A percentile compares a stretch with the other conserved stretches of the same genome.
phyloP scores from a whole-genome alignment of 2,888 invertebrate species.

The Lithophane socia region DNA sequence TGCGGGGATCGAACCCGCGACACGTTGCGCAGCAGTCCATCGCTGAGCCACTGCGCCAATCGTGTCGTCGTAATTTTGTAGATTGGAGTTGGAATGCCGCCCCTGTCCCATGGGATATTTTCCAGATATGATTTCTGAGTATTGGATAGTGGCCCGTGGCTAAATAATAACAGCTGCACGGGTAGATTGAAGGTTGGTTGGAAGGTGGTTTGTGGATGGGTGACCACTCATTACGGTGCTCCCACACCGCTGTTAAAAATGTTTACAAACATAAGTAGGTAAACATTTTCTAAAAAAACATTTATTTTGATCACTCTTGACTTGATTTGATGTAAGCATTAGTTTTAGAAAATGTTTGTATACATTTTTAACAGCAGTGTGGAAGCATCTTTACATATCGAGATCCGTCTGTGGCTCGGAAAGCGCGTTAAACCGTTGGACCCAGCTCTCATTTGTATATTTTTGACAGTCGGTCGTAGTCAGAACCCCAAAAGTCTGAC shows the following conservation, averaged over 20 bases:
- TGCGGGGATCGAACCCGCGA: no score
- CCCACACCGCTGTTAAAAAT: no score
- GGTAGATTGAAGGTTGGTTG: not conserved
- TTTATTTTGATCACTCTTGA: no score
- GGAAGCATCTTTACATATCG: no score
- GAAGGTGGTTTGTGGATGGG: not conserved
- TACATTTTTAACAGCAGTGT: no score
- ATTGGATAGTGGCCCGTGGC: not conserved
- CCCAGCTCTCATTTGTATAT: not conserved
- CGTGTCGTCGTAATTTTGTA: no score
- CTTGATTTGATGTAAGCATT: no score
- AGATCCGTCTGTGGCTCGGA: not conserved
- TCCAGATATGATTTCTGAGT: constrained; percentile 1
- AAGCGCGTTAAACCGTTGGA: not conserved
- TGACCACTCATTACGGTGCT: not conserved
- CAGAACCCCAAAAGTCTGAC: not conserved
- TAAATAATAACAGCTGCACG: not conserved
- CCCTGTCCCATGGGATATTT: constrained; percentile 28
- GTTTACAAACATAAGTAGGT: no score
- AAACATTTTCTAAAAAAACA: no score
- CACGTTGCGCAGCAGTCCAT: no score
- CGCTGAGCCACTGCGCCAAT: no score
- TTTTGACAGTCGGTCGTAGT: not conserved
- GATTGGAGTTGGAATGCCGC: constrained; percentile 46
- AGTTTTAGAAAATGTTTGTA: no score